These are phyloP conservation scores for Megalopta genalis DNA, from an alignment of 1,140 invertebrate genomes.

Conservation along the genomic window DNA sequence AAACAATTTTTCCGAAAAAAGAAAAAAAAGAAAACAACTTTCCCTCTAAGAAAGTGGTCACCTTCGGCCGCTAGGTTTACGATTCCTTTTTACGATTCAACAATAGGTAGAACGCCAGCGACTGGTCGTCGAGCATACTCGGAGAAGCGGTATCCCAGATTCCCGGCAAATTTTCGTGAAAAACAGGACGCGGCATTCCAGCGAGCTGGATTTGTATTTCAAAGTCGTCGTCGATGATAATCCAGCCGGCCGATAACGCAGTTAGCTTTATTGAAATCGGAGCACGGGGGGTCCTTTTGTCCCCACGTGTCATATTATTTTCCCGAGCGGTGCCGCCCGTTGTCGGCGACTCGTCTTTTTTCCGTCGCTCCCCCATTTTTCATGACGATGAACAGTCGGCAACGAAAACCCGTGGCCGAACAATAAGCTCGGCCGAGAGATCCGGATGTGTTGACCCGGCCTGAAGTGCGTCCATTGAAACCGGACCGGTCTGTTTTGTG, in stretches of 20 bases:
- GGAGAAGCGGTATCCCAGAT: too few relatives aligned
- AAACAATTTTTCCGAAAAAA: too few relatives aligned
- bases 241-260: background rate
- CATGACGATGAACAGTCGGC: conserved; percentile 10
- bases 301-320: background rate
- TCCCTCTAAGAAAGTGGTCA: too few relatives aligned
- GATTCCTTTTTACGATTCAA: too few relatives aligned
- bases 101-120: too few relatives aligned
- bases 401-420: conserved; percentile 16
- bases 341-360: background rate
- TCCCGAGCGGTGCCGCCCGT: background rate
- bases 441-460: conserved; percentile 67
- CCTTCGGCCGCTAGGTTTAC: too few relatives aligned
- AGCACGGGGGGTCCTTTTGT: background rate
- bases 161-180: too few relatives aligned
- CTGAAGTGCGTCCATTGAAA: conserved; percentile 69
- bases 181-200: too few relatives aligned
- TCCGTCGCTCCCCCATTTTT: background rate
- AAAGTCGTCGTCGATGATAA: background rate
- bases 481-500: conserved; percentile 62
- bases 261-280: background rate
- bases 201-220: background rate
- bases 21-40: too few relatives aligned
- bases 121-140: too few relatives aligned
- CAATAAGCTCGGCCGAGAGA: conserved; percentile 32